phyloP scores from a whole-genome alignment of 2,888 invertebrate genomes.

The Tipula confusa region DNA sequence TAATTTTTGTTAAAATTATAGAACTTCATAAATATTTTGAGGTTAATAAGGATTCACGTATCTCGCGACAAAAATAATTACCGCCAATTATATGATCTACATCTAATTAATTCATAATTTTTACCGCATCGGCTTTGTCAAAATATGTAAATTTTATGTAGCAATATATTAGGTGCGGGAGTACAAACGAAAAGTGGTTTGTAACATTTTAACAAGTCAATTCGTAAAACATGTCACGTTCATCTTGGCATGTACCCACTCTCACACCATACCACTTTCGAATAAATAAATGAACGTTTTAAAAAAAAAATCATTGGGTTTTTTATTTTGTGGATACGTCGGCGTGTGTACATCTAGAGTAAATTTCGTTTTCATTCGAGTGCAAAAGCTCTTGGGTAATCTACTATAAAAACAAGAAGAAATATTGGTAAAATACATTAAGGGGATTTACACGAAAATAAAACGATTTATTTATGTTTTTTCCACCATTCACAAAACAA shows the following conservation, averaged over 20 bases:
- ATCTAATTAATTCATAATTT: background rate
- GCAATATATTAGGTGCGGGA: background rate
- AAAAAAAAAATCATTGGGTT: background rate
- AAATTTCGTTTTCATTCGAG: background rate
- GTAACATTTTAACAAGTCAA: background rate
- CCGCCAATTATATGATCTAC: no score
- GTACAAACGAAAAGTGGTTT: background rate
- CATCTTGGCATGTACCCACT: background rate
- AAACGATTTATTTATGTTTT: background rate
- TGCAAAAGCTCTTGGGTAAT: constrained; percentile 3
- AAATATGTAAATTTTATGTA: background rate
- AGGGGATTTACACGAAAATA: background rate
- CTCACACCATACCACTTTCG: background rate
- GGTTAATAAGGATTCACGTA: no score
- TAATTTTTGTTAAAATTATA: no score
- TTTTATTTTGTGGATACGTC: background rate
- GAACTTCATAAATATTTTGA: no score
- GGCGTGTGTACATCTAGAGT: background rate
- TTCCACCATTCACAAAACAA: background rate
- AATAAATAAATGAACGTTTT: background rate
- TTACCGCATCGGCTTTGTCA: background rate
- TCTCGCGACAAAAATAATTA: no score
- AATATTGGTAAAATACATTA: background rate
- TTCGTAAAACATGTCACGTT: background rate
- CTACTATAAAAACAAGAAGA: constrained; percentile 3